phyloP scores from a whole-genome alignment of 2,888 invertebrate genomes.

The Diachrysia chrysitis region DNA sequence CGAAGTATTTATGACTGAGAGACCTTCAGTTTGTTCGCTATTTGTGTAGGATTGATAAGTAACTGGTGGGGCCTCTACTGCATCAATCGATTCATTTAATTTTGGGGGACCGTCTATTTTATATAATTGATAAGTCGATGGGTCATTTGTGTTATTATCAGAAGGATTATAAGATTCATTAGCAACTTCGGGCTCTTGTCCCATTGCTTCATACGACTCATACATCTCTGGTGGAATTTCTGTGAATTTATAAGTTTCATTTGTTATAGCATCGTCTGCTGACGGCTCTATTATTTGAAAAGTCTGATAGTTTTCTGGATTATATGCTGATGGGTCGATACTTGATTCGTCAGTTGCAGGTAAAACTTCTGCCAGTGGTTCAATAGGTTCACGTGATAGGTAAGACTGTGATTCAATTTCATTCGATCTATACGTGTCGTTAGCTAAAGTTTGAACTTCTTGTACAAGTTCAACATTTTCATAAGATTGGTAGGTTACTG shows the following conservation, averaged over 20 bases:
- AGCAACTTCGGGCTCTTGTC: not conserved
- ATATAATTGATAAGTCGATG: not conserved
- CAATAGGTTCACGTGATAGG: not conserved
- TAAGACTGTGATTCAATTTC: too few species aligned
- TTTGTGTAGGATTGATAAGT: not conserved
- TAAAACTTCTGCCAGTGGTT: not conserved
- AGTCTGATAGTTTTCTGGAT: not conserved
- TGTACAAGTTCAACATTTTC: not conserved
- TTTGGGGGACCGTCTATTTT: not conserved
- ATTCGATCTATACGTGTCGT: too few species aligned
- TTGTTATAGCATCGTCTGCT: not conserved
- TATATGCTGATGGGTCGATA: not conserved
- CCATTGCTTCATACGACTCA: not conserved
- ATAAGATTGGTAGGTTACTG: not conserved
- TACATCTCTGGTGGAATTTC: not conserved
- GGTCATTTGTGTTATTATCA: not conserved
- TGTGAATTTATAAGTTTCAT: not conserved
- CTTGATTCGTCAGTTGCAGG: not conserved
- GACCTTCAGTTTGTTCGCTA: not conserved
- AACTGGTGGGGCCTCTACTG: not conserved
- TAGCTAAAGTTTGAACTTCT: too few species aligned
- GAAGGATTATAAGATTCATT: not conserved
- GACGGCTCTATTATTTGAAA: not conserved
- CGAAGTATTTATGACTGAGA: too few species aligned
- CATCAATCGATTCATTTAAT: not conserved